Evolutionary conservation across 1,140 invertebrate genomes (phyloP), one percentile per base, ranked within the genome.

Genomic region (Stenopsyche tienmushanensis): DNA sequence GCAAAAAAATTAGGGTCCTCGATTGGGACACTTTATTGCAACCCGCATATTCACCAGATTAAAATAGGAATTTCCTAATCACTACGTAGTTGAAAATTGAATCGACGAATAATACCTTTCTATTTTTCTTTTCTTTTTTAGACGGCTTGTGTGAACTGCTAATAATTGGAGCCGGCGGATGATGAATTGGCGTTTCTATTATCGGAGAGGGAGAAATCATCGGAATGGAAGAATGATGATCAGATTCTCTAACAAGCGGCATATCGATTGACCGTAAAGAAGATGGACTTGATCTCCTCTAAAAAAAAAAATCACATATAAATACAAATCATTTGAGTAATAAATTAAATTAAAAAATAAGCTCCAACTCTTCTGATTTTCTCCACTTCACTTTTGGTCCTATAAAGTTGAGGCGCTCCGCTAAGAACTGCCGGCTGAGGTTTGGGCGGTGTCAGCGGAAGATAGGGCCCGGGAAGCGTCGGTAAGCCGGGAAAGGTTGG

Each of bases 361-460:
- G 2, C 10, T 5, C 17, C 42, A 25, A 13, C n/a, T 58, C 10
- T n/a, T 59, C 41, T 59, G 29, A 55, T 9, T 76, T 76, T 65
- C 76, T 77, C 18, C 75, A 75, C n/a, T n/a, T n/a, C n/a, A n/a
- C n/a, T 66, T 78, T 79, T 7, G 71, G 75, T 72, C 78, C 83
- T 84, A 71, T 87, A 87, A 1, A 87, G 69, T 69, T 86, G 85
- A 1, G 85, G 85, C 17, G 86, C 85, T 18, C 84, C 84, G 45
- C 84, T 84, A 3, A 87, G 75, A 0, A 87, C 82, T 17, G 83
- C 80, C 2, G 85, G 85, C 44, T 86, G 83, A 0, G 83, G 79
- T 55, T 80, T 78, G 80, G 21, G 76, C 73, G 13, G 78, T 71
- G 71, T 77, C 39, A 64, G 34, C 24, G 24, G 47, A 24, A 73